Base-by-base conservation (phyloP, 2,797 vertebrate genomes). In the Dermochelys coriacea region DNA sequence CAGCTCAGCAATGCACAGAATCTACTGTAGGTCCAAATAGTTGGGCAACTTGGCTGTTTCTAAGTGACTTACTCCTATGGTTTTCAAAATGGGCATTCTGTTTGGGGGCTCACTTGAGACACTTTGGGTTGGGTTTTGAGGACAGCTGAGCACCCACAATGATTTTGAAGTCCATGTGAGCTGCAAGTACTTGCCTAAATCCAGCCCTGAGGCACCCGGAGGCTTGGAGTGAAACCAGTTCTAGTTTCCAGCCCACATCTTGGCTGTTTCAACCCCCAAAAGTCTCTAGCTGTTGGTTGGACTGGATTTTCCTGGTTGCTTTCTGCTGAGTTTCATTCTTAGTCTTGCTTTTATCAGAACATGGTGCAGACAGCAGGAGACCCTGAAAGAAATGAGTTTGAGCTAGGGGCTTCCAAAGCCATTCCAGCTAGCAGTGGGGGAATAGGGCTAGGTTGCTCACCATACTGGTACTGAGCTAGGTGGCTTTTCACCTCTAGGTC, bases 381-480 rank as follows among this genome's bases (percentile, higher is more conserved):
- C 83, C 18, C 49, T 23, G 19, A 49, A 49, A 49, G 25, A 50
- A 88, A 93, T 74, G 54, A 90, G 3, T 15, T 71, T 27, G 3
- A 80, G 5, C 31, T 31, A 37, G 91, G 49, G 27, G 31, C n/a
- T 1, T 3, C 64, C 84, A 91, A 45, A 92, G 49, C 3, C 2
- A 5, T 83, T 16, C 41, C 16, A n/a, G 55, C 4, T 0, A 0
- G 19, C 11, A 41, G 21, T 6, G 50, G 87, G n/a, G 3, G 0
- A 2, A 2, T 6, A 31, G 16, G 88, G 25, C 15, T 23, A 6
- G 2, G 25, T 8, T 88, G 37, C 11, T 5, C 3, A 0, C 41
- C 27, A 14, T 18, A 64, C n/a, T 71, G 41, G 11, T 71, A 23
- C 37, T 71, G 37, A 21, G 19, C 37, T 71, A 71, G n/a, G 37